Evolutionary conservation across 2,113 vertebrate species (phyloP), one percentile per base, ranked within the genome.

Genomic region (Ciconia stormi): DNA sequence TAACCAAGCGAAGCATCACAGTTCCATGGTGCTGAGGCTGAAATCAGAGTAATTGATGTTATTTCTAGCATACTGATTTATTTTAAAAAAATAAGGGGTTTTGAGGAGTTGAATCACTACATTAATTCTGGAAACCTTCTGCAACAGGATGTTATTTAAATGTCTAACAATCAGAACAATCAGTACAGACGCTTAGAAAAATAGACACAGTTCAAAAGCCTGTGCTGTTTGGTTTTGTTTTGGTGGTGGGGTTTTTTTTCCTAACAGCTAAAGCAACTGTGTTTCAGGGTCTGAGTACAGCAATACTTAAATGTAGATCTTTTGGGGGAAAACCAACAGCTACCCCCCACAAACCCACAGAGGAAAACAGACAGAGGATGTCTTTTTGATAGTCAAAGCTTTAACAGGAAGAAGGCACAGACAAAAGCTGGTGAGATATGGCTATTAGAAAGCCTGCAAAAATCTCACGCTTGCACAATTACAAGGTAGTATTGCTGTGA

Each of bases 361-460:
- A 90, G 27, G 36, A 93, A 92, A 34, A 40, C n/a, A 84, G 61
- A 89, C 1, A 2, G 32, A 53, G 16, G 34, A 59, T 82, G 40
- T 10, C 4, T 92, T 96, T 96, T 94, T 93, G 70, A 76, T 27
- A 96, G 77, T 59, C 42, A 61, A 71, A 84, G 10, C 22, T 96
- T 88, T 76, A 95, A 86, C 40, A 72, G 18, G 73, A 90, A 76
- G 67, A 90, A 78, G 40, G 17, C 25, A 79, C 56, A 91, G n/a
- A 71, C 9, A 94, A 95, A 97, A 95, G 11, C 18, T 78, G 42
- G 26, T 71, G 79, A 71, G n/a, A 74, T 71, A 85, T 21, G 29
- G 46, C 46, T 79, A 79, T 81, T 94, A 90, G 74, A 86, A 74
- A 92, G 13, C 30, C 83, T 67, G 29, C 21, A 92, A 86, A 96